phyloP scores from a whole-genome alignment of 2,113 vertebrate species.

The Scophthalmus maximus region DNA sequence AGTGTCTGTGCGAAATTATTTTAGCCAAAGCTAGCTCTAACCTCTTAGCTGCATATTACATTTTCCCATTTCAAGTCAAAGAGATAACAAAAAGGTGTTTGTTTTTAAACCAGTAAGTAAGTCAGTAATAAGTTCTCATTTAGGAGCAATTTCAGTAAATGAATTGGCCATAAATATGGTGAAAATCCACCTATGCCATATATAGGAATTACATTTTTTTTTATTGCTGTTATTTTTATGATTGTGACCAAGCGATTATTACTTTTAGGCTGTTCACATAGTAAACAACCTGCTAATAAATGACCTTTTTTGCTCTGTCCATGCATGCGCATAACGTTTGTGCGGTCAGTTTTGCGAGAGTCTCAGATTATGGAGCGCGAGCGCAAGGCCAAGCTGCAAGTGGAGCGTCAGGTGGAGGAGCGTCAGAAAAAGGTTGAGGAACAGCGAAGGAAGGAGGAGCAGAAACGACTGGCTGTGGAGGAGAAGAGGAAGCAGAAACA shows the following conservation, averaged over 20 bases:
- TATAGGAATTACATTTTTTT: neutral
- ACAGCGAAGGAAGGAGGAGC: conserved; percentile 92
- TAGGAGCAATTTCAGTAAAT: neutral
- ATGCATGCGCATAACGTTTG: neutral
- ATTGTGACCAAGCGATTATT: neutral
- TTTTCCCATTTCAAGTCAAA: neutral
- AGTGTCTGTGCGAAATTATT: conserved; percentile 1
- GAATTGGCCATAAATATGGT: neutral
- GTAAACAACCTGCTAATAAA: neutral
- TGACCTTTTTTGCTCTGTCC: neutral
- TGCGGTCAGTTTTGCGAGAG: conserved; percentile 86
- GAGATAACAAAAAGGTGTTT: neutral
- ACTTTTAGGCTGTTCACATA: neutral
- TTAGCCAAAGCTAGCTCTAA: neutral
- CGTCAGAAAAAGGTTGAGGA: conserved; percentile 90
- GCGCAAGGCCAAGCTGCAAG: conserved; percentile 89
- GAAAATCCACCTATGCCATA: neutral
- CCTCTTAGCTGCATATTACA: neutral
- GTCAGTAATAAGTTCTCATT: neutral
- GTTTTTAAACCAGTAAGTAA: neutral
- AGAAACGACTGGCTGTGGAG: conserved; percentile 89
- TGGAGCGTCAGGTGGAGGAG: conserved; percentile 93
- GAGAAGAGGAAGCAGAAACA: conserved; percentile 92
- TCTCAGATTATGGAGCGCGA: conserved; percentile 93
- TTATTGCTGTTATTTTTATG: neutral